phyloP scores from a whole-genome alignment of 2,888 invertebrate species.

The Ramazzottius varieornatus region DNA sequence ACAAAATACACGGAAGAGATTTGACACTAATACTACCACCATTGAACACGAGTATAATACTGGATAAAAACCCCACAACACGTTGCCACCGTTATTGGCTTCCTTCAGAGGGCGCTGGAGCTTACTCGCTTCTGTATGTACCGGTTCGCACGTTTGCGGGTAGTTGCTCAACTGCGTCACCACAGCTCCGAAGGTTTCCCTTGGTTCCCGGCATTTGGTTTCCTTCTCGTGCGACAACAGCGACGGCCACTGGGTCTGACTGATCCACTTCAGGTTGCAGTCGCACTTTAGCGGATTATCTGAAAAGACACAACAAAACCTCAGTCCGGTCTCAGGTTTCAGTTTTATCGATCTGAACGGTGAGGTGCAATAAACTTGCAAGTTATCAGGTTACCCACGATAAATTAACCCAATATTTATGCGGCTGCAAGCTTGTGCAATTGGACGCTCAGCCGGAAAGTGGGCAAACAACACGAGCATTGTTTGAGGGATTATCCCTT shows the following conservation, averaged over 20 bases:
- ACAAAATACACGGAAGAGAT: too few relatives aligned
- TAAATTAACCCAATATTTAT: not conserved
- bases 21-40: too few relatives aligned
- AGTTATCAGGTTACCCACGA: not conserved
- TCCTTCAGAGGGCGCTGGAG: not conserved
- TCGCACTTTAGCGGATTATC: constrained; percentile 67
- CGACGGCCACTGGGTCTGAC: not conserved
- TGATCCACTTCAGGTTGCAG: constrained; percentile 61
- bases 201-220: not conserved
- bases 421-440: too few relatives aligned
- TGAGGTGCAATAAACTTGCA: not conserved
- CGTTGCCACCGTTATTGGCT: too few relatives aligned
- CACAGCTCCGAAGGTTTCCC: not conserved
- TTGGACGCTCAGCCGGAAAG: too few relatives aligned
- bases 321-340: not conserved
- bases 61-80: too few relatives aligned
- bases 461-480: too few relatives aligned
- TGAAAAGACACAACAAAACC: constrained; percentile 20
- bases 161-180: not conserved
- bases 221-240: constrained; percentile 1
- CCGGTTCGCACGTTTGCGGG: not conserved
- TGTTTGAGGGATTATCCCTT: too few relatives aligned
- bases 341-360: not conserved
- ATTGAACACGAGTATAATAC: too few relatives aligned
- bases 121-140: not conserved